Percentiles rank a stretch among this genome's conserved stretches.
Evolutionary conservation across 1,140 invertebrate species (phyloP).

Genomic region (Drosophila pandora): DNA sequence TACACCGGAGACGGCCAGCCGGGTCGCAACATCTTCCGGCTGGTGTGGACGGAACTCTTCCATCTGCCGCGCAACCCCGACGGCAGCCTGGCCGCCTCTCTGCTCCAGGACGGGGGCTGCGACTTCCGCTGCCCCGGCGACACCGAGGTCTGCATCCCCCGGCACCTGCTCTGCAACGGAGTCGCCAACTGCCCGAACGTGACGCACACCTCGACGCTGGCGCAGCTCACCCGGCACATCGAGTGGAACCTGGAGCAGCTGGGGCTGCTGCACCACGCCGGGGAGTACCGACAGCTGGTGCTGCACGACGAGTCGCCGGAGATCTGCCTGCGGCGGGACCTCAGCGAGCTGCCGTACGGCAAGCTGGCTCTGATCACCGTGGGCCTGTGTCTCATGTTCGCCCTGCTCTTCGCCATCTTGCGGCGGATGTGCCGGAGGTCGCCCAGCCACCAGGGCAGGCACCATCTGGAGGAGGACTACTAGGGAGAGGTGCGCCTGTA

Average conservation of each 20-base stretch:
- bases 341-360: constrained; percentile 83
- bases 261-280: constrained; percentile 84
- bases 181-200: constrained; percentile 90
- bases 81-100: constrained; percentile 90
- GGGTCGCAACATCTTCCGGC: constrained; percentile 91
- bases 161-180: constrained; percentile 92
- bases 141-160: constrained; percentile 91
- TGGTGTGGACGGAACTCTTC: constrained; percentile 95
- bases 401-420: constrained; percentile 83
- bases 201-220: constrained; percentile 84
- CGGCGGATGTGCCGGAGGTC: constrained; percentile 83
- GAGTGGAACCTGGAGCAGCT: constrained; percentile 86
- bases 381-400: constrained; percentile 83
- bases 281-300: constrained; percentile 83
- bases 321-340: constrained; percentile 84
- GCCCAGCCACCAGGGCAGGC: constrained; percentile 51
- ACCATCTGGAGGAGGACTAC: constrained; percentile 68
- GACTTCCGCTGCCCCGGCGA: constrained; percentile 94
- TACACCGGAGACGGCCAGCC: constrained; percentile 87
- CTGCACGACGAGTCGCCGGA: constrained; percentile 88
- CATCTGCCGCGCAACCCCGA: constrained; percentile 92
- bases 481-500: constrained; percentile 15
- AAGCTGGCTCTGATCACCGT: constrained; percentile 85
- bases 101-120: constrained; percentile 87
- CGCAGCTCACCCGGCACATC: constrained; percentile 84